A percentile compares a stretch with the other conserved stretches of the same genome.
phyloP scores from a whole-genome alignment of 2,113 vertebrate species.

The Typhlomys cinereus region DNA sequence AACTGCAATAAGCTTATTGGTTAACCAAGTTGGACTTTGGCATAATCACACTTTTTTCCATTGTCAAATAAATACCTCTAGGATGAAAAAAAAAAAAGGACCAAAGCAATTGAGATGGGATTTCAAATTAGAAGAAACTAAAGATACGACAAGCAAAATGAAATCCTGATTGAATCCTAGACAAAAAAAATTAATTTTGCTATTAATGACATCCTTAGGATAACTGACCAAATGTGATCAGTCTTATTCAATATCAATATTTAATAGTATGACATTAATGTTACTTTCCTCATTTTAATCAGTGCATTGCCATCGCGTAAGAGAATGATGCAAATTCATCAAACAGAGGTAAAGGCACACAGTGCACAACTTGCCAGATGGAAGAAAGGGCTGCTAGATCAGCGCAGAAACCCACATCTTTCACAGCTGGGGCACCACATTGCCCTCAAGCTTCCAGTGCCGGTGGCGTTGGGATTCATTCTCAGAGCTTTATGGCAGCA shows the following conservation, averaged over 20 bases:
- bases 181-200: background rate
- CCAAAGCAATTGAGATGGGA: background rate
- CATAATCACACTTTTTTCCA: too few species aligned
- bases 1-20: too few species aligned
- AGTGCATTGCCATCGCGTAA: background rate
- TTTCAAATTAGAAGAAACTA: background rate
- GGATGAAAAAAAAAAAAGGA: slow-evolving; percentile 40
- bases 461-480: rapidly evolving
- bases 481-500: rapidly evolving
- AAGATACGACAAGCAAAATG: background rate
- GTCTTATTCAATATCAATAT: background rate
- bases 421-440: background rate
- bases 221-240: background rate
- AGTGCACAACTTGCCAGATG: background rate
- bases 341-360: background rate
- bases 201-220: background rate
- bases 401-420: background rate
- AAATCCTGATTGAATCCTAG: background rate
- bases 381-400: too few species aligned
- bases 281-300: background rate
- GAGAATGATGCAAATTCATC: background rate
- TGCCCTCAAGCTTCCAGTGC: background rate
- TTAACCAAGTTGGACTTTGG: too few species aligned
- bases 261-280: too few species aligned
- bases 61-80: background rate